Evolutionary conservation across 2,888 invertebrate species (phyloP).

Genomic region (Calameuta pallipes): DNA sequence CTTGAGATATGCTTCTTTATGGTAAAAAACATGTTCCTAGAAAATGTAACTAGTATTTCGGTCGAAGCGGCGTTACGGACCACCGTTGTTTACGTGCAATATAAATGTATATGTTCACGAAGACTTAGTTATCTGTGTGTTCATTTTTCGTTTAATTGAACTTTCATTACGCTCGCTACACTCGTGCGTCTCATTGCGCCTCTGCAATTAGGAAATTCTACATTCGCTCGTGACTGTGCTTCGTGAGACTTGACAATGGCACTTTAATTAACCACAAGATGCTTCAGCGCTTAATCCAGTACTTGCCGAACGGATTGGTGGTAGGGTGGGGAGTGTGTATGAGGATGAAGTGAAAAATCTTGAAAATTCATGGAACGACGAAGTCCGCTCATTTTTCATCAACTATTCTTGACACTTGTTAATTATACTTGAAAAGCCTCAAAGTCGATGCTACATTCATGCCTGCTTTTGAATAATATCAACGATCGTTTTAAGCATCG

Average conservation of each 20-base stretch:
- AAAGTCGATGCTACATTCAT: background rate
- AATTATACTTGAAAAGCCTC: constrained; percentile 42
- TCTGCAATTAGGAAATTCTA: background rate
- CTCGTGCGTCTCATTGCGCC: background rate
- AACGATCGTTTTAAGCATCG: background rate
- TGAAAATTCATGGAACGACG: background rate
- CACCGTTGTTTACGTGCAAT: background rate
- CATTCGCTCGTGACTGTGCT: background rate
- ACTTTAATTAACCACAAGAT: constrained; percentile 41
- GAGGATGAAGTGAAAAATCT: background rate
- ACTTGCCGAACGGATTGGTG: constrained; percentile 3
- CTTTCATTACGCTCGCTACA: background rate
- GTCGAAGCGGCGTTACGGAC: background rate
- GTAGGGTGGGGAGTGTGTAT: background rate
- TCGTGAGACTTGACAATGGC: constrained; percentile 22
- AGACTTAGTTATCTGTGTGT: background rate
- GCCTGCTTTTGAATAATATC: background rate
- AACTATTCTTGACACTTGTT: constrained; percentile 41
- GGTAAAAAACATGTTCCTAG: background rate
- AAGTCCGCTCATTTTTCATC: constrained; percentile 25
- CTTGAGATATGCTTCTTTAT: background rate
- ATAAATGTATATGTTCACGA: background rate
- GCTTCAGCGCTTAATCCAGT: constrained; percentile 34
- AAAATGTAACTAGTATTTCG: background rate
- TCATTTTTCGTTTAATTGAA: background rate